Percentiles rank a stretch among this genome's conserved stretches.
Evolutionary conservation across 2,888 invertebrate species (phyloP).

Genomic region (Gymnoscelis rufifasciata): DNA sequence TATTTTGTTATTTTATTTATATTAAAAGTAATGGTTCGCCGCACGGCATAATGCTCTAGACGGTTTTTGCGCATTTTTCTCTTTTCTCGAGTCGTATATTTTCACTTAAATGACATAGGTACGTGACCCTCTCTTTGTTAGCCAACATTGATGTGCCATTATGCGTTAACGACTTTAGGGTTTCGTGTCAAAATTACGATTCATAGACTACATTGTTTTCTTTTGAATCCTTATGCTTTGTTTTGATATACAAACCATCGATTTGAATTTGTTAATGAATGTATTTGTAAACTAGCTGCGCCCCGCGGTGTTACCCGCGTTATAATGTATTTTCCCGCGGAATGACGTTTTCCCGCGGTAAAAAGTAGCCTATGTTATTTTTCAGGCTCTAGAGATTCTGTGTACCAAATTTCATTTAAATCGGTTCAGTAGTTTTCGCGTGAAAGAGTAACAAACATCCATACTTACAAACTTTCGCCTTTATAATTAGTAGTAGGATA

Average conservation of each 20-base stretch:
- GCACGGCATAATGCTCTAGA: slow-evolving; percentile 71
- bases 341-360: no score
- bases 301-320: no score
- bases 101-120: slow-evolving; percentile 77
- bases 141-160: slow-evolving; percentile 47
- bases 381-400: no score
- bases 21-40: slow-evolving; percentile 77
- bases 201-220: slow-evolving; percentile 4
- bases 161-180: slow-evolving; percentile 40
- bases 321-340: no score
- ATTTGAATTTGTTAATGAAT: background rate
- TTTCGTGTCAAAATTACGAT: slow-evolving; percentile 24
- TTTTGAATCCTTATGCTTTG: background rate
- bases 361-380: no score
- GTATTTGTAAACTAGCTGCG: no score
- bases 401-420: no score
- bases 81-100: slow-evolving; percentile 73
- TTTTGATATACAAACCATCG: background rate
- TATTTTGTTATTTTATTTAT: slow-evolving; percentile 80
- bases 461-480: no score
- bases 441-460: no score
- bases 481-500: background rate
- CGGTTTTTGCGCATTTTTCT: slow-evolving; percentile 74
- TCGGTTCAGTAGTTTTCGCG: no score
- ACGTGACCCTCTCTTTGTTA: slow-evolving; percentile 65